Evolutionary conservation across 2,888 invertebrate genomes (phyloP).

Genomic region (Heteromyza rotundicornis): DNA sequence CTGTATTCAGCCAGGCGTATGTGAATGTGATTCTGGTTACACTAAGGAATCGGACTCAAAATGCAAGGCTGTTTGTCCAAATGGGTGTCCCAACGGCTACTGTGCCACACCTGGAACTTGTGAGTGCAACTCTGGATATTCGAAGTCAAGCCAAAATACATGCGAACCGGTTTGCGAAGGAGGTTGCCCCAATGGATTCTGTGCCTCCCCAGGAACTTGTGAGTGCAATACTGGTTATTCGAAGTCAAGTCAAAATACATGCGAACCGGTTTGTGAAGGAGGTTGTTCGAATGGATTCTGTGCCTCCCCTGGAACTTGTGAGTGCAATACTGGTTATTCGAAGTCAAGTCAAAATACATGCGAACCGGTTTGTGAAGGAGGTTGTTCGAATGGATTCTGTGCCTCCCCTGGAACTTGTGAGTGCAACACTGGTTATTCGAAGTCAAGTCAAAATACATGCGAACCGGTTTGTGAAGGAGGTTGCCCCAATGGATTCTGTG

Average conservation of each 20-base stretch:
- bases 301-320: background rate
- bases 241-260: background rate
- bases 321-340: background rate
- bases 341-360: constrained; percentile 22
- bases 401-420: constrained; percentile 45
- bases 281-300: background rate
- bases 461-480: constrained; percentile 34
- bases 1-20: constrained; percentile 5
- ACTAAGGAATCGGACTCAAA: no score
- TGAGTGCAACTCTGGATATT: background rate
- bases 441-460: constrained; percentile 21
- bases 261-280: background rate
- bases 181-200: background rate
- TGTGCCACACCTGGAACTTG: background rate
- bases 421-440: constrained; percentile 39
- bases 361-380: constrained; percentile 15
- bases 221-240: background rate
- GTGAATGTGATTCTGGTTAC: no score
- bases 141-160: background rate
- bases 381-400: constrained; percentile 51
- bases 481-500: constrained; percentile 53
- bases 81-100: background rate
- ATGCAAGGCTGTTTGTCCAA: background rate
- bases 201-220: background rate
- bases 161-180: background rate